Percentiles rank a stretch among this genome's conserved stretches.
Evolutionary conservation across 2,113 vertebrate species (phyloP).

Genomic region (Naja naja): DNA sequence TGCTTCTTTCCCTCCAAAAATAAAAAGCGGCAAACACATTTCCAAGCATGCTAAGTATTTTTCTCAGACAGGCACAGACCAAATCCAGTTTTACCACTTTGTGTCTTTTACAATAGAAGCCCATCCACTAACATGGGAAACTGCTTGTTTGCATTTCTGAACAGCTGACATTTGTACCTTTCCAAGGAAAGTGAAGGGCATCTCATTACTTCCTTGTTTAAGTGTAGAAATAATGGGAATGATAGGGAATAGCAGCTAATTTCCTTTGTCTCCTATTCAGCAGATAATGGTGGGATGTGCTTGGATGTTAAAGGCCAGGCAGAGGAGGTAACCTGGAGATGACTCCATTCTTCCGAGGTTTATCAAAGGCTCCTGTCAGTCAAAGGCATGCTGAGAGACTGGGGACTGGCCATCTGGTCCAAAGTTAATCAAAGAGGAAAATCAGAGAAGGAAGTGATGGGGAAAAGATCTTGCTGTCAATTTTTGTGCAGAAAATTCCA

Average conservation of each 20-base stretch:
- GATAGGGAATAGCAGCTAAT: slow-evolving; percentile 74
- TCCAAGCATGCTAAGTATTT: slow-evolving; percentile 60
- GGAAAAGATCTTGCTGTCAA: slow-evolving; percentile 66
- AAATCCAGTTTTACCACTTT: slow-evolving; percentile 64
- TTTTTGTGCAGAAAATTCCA: slow-evolving; percentile 45
- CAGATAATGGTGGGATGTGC: slow-evolving; percentile 77
- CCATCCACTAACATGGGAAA: slow-evolving; percentile 72
- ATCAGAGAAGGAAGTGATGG: slow-evolving; percentile 72
- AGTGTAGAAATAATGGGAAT: slow-evolving; percentile 70
- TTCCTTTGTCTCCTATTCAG: slow-evolving; percentile 84
- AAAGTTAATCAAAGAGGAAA: slow-evolving; percentile 84
- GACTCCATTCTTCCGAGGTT: slow-evolving; percentile 83
- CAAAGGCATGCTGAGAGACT: slow-evolving; percentile 92
- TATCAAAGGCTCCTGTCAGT: slow-evolving; percentile 93
- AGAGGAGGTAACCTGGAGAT: slow-evolving; percentile 77
- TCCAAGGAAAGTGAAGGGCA: slow-evolving; percentile 78
- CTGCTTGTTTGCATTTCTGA: slow-evolving; percentile 78
- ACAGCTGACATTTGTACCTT: slow-evolving; percentile 81
- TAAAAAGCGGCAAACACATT: slow-evolving; percentile 59
- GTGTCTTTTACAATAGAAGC: slow-evolving; percentile 67
- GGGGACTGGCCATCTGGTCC: slow-evolving; percentile 92
- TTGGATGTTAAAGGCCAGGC: slow-evolving; percentile 74
- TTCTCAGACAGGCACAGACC: slow-evolving; percentile 53
- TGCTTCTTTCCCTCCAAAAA: slow-evolving; percentile 38
- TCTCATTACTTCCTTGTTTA: slow-evolving; percentile 72